These are phyloP conservation scores for Leptestheria dahalacensis DNA, from an alignment of 1,140 invertebrate genomes.

Conservation along the genomic window DNA sequence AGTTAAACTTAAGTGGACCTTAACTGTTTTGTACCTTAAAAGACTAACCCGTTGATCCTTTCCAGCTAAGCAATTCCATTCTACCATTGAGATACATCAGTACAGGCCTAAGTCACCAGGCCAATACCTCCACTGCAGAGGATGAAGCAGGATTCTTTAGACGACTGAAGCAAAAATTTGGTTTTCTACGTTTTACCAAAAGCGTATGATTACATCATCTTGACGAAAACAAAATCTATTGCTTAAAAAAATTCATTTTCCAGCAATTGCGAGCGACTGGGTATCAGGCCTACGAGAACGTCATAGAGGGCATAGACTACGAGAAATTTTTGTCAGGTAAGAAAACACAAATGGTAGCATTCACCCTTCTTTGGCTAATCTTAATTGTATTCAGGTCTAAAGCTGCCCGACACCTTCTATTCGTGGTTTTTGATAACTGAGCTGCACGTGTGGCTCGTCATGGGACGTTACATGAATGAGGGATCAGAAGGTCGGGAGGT, in stretches of 20 bases:
- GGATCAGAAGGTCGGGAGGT: conserved; percentile 46
- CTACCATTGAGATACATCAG: too few species aligned
- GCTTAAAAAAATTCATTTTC: neutral
- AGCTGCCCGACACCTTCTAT: conserved; percentile 58
- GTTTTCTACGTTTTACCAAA: too few species aligned
- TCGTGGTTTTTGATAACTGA: conserved; percentile 73
- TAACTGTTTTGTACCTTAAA: too few species aligned
- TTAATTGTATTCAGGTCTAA: conserved; percentile 38
- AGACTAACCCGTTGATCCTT: too few species aligned
- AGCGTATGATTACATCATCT: too few species aligned
- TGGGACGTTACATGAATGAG: conserved; percentile 58
- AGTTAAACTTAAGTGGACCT: too few species aligned
- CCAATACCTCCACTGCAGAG: too few species aligned
- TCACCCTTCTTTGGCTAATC: conserved; percentile 14
- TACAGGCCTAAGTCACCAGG: too few species aligned
- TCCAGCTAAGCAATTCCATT: too few species aligned
- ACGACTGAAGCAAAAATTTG: too few species aligned
- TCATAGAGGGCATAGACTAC: neutral
- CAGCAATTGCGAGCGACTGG: neutral
- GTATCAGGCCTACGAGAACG: neutral
- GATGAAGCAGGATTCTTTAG: too few species aligned
- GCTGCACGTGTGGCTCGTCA: conserved; percentile 68
- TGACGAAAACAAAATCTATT: neutral
- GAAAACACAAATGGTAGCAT: neutral
- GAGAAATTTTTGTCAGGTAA: neutral